phyloP scores from a whole-genome alignment of 2,888 invertebrate genomes.

The Gryllus longicercus region DNA sequence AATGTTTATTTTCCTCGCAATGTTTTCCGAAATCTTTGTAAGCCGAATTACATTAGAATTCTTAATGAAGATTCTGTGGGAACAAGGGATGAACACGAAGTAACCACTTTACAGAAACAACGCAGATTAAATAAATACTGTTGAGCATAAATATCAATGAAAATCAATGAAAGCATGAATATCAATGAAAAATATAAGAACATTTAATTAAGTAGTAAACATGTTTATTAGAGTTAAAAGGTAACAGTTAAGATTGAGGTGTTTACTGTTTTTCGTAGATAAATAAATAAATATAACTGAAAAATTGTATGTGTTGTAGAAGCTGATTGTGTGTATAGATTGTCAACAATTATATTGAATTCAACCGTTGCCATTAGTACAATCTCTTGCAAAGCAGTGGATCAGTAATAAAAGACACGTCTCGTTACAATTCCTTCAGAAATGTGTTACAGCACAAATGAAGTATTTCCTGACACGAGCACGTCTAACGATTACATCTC shows the following conservation, averaged over 20 bases:
- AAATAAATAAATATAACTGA: background rate
- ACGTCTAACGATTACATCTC: no score
- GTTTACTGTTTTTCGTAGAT: background rate
- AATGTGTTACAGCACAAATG: no score
- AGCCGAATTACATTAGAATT: background rate
- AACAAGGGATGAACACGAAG: background rate
- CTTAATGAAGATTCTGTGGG: background rate
- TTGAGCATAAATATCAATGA: background rate
- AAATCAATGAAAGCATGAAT: background rate
- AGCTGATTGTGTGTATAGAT: background rate
- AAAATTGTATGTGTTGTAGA: background rate
- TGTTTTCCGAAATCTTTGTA: background rate
- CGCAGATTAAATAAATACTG: no score
- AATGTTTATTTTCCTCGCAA: slow-evolving; percentile 1
- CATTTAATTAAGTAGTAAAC: background rate
- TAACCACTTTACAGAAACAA: background rate
- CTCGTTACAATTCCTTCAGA: no score
- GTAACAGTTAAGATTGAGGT: no score
- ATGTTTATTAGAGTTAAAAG: no score
- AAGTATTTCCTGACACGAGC: no score
- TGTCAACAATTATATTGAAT: background rate
- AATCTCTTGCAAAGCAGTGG: no score
- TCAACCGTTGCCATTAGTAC: no score
- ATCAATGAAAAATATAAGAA: background rate
- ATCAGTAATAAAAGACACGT: no score